These are phyloP conservation scores for Papilio polytes DNA, from an alignment of 1,140 invertebrate species.

Conservation along the genomic window DNA sequence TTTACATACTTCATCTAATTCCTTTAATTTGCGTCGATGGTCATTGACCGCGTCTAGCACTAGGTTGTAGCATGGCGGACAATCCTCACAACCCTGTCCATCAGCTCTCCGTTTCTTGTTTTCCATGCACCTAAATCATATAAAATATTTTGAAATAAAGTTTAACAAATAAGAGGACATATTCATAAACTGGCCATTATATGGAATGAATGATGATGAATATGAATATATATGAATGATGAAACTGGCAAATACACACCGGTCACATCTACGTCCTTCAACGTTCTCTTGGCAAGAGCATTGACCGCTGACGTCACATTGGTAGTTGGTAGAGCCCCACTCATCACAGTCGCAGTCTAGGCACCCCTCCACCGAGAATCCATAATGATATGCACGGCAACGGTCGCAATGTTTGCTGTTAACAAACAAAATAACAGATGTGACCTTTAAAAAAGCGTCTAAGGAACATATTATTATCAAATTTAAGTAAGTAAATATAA, in stretches of 20 bases:
- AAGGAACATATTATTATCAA: too few species aligned
- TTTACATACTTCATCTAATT: conserved; percentile 86
- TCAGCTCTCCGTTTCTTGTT: conserved; percentile 92
- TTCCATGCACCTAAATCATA: conserved; percentile 89
- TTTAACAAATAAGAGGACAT: too few species aligned
- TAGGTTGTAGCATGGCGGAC: conserved; percentile 96
- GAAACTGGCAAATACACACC: conserved; percentile 58
- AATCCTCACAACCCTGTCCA: conserved; percentile 94
- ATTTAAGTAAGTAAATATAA: neutral
- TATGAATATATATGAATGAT: too few species aligned
- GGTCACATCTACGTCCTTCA: conserved; percentile 94
- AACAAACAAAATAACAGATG: neutral
- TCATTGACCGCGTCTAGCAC: conserved; percentile 93
- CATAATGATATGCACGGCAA: conserved; percentile 94
- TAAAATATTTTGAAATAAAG: neutral
- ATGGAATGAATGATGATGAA: too few species aligned
- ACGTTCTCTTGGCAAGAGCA: conserved; percentile 96
- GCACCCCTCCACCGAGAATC: conserved; percentile 94
- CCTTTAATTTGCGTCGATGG: conserved; percentile 90
- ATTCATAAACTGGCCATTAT: too few species aligned
- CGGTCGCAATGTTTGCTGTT: conserved; percentile 90
- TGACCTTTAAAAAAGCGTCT: too few species aligned
- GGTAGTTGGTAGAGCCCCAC: conserved; percentile 92
- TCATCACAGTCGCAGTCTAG: conserved; percentile 94
- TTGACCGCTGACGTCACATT: conserved; percentile 93